phyloP scores from a whole-genome alignment of 2,113 vertebrate species.

The Agapornis roseicollis region DNA sequence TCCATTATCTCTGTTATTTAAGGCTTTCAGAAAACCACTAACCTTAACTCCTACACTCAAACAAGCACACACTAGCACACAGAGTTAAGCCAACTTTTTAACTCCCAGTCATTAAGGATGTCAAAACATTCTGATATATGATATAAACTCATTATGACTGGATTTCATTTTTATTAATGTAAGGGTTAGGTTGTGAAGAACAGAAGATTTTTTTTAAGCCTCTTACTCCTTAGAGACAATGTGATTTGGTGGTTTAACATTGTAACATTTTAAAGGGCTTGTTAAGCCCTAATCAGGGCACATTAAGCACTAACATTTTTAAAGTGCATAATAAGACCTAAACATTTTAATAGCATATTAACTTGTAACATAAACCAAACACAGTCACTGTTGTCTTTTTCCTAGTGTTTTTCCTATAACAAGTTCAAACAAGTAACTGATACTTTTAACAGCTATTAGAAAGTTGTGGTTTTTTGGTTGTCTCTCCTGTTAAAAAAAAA shows the following conservation, averaged over 20 bases:
- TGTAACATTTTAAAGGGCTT: slow-evolving; percentile 47
- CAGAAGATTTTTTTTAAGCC: slow-evolving; percentile 49
- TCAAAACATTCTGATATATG: slow-evolving; percentile 72
- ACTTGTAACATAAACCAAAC: slow-evolving; percentile 40
- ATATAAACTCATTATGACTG: slow-evolving; percentile 68
- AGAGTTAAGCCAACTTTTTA: slow-evolving; percentile 66
- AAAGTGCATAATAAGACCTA: slow-evolving; percentile 46
- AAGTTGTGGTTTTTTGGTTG: neutral
- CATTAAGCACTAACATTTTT: slow-evolving; percentile 37
- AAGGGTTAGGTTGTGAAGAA: slow-evolving; percentile 55
- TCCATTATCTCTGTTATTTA: slow-evolving; percentile 66
- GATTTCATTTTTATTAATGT: slow-evolving; percentile 66
- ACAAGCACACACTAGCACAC: slow-evolving; percentile 70
- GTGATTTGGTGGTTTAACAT: slow-evolving; percentile 54
- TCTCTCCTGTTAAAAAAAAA: neutral
- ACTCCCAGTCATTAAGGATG: slow-evolving; percentile 71
- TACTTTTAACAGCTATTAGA: neutral
- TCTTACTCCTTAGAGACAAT: slow-evolving; percentile 36
- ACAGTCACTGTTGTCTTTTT: slow-evolving; percentile 41
- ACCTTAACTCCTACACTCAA: slow-evolving; percentile 70
- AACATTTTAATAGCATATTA: slow-evolving; percentile 53
- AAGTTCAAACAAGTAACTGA: neutral
- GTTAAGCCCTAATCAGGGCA: slow-evolving; percentile 46
- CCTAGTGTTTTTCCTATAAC: slow-evolving; percentile 20
- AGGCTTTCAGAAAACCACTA: slow-evolving; percentile 67